phyloP scores from a whole-genome alignment of 1,140 invertebrate genomes.

The Trinorchestia longiramus region DNA sequence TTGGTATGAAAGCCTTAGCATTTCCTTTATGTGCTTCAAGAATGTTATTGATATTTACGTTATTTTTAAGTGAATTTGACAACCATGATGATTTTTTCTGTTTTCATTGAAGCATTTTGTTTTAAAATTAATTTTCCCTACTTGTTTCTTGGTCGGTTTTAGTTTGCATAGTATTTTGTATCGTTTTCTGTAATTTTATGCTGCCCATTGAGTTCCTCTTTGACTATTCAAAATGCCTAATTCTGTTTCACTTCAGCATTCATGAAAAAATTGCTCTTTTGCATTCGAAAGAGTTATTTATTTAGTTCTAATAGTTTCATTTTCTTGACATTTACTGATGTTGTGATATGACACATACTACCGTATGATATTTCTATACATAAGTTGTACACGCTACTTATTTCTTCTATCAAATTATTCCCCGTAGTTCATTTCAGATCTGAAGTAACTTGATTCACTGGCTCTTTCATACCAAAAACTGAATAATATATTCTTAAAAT shows the following conservation, averaged over 20 bases:
- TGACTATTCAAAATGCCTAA: too few relatives aligned
- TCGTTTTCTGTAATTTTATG: neutral
- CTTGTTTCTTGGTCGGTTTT: neutral
- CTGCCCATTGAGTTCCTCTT: too few relatives aligned
- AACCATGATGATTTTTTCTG: neutral
- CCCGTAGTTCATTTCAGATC: neutral
- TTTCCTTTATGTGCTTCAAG: neutral
- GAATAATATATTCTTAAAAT: neutral
- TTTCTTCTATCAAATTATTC: too few relatives aligned
- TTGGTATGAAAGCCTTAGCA: neutral
- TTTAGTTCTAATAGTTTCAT: too few relatives aligned
- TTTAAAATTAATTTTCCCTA: neutral
- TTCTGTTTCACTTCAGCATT: too few relatives aligned
- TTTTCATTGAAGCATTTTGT: neutral
- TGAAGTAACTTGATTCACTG: neutral
- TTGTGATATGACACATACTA: too few relatives aligned
- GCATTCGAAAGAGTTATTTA: too few relatives aligned
- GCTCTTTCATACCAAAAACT: neutral
- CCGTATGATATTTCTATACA: too few relatives aligned
- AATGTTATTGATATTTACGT: neutral
- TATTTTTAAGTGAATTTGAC: neutral
- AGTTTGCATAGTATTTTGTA: neutral
- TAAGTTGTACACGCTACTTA: too few relatives aligned
- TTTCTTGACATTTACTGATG: too few relatives aligned
- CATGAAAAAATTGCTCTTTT: too few relatives aligned